These are phyloP conservation scores for Drosophila pseudoobscura DNA, from an alignment of 1,140 invertebrate genomes.

Conservation along the genomic window DNA sequence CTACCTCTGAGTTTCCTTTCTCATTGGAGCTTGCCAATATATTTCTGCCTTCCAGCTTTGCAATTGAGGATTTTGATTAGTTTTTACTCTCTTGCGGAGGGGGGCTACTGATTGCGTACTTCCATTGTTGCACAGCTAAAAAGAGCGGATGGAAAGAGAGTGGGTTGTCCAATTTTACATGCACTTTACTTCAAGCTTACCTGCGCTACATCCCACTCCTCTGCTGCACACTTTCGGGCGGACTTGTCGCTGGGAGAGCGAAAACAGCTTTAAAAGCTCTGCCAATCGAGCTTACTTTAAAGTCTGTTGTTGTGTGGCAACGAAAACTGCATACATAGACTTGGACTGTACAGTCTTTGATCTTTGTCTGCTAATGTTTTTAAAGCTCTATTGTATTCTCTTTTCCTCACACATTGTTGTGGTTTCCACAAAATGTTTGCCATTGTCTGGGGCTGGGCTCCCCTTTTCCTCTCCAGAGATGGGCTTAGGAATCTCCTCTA, in stretches of 20 bases:
- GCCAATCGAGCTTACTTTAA: too few species aligned
- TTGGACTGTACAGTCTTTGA: too few species aligned
- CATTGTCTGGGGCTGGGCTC: background rate
- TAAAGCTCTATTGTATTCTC: too few species aligned
- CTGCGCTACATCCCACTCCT: too few species aligned
- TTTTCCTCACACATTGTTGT: background rate
- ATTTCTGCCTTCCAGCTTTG: conserved; percentile 43
- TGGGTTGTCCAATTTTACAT: too few species aligned
- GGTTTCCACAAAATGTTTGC: background rate
- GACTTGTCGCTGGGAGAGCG: too few species aligned
- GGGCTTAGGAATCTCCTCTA: background rate
- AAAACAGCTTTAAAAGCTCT: too few species aligned
- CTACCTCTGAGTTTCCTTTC: conserved; percentile 27
- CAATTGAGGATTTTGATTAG: conserved; percentile 69
- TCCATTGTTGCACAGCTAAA: conserved; percentile 18
- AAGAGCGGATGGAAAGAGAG: background rate
- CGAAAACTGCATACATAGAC: too few species aligned
- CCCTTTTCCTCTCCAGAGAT: background rate
- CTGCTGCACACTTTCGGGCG: too few species aligned
- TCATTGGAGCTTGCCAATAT: conserved; percentile 49
- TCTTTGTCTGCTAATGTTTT: too few species aligned
- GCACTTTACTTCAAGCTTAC: too few species aligned
- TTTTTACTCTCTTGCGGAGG: conserved; percentile 49
- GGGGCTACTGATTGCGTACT: conserved; percentile 35
- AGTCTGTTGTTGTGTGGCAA: too few species aligned